These are phyloP conservation scores for Pluvialis apricaria DNA, from an alignment of 2,113 vertebrate genomes.

Conservation along the genomic window DNA sequence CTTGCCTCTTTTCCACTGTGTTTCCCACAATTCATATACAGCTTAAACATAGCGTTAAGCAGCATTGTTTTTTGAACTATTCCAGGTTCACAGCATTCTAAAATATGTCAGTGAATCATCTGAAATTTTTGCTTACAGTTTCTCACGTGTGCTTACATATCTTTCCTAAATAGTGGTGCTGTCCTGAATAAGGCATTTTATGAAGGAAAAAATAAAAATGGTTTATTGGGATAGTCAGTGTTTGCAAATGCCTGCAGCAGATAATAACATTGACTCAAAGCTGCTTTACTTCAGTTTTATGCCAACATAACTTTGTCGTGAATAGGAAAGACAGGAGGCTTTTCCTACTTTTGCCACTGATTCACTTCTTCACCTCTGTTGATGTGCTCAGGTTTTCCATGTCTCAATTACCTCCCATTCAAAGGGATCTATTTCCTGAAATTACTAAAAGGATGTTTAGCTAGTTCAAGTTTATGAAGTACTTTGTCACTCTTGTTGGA, in stretches of 20 bases:
- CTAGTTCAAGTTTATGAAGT: neutral
- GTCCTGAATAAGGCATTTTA: neutral
- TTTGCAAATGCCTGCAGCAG: neutral
- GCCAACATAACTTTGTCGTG: neutral
- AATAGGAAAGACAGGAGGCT: neutral
- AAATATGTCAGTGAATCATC: neutral
- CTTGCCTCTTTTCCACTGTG: neutral
- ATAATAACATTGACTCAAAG: neutral
- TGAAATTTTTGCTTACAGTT: neutral
- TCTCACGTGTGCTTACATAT: neutral
- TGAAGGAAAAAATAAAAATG: neutral
- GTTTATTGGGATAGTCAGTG: neutral
- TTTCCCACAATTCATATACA: neutral
- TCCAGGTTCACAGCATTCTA: neutral
- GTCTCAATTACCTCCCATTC: neutral
- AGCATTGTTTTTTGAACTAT: neutral
- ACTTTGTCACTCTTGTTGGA: neutral
- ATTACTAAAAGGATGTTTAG: neutral
- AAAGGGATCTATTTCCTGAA: neutral
- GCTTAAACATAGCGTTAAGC: neutral
- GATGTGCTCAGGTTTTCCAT: neutral
- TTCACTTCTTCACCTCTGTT: neutral
- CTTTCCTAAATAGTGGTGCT: neutral
- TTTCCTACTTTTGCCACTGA: neutral
- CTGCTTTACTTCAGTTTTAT: neutral